These are phyloP conservation scores for Rhinopomastus cyanomelas DNA, from an alignment of 2,113 vertebrate genomes.

Conservation along the genomic window DNA sequence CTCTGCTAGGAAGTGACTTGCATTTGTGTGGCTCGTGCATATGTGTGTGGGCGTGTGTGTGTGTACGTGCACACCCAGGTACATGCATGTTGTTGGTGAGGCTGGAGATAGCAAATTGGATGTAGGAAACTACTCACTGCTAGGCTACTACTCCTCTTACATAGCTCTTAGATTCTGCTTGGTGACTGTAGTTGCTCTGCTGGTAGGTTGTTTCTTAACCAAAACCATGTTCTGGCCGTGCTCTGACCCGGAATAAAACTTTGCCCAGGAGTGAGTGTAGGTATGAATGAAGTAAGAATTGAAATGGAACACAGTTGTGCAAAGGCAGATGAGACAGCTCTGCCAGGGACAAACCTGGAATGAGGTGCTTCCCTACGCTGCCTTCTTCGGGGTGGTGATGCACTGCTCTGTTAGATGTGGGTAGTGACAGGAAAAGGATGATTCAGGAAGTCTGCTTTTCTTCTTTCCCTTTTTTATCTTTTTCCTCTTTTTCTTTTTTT, in stretches of 20 bases:
- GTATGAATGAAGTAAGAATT: neutral
- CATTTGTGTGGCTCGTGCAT: neutral
- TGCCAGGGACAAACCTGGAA: neutral
- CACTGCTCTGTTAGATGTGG: neutral
- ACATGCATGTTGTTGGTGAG: neutral
- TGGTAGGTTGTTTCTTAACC: neutral
- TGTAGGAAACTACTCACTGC: neutral
- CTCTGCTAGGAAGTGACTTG: neutral
- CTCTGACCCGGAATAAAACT: neutral
- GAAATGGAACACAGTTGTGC: neutral
- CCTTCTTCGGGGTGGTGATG: neutral
- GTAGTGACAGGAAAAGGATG: neutral
- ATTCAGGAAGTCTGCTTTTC: neutral
- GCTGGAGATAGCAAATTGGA: neutral
- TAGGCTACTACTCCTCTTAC: neutral
- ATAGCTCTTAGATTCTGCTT: neutral
- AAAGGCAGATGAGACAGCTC: neutral
- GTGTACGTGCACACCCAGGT: neutral
- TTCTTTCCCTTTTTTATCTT: fast-evolving
- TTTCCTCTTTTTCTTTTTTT: too few species aligned
- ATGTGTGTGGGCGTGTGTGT: neutral
- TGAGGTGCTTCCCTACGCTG: neutral
- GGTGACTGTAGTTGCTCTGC: neutral
- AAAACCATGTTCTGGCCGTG: neutral
- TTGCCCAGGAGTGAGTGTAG: neutral